A percentile compares a stretch with the other conserved stretches of the same genome.
These are phyloP conservation scores for Manduca sexta DNA, from an alignment of 1,140 invertebrate species.

Conservation along the genomic window DNA sequence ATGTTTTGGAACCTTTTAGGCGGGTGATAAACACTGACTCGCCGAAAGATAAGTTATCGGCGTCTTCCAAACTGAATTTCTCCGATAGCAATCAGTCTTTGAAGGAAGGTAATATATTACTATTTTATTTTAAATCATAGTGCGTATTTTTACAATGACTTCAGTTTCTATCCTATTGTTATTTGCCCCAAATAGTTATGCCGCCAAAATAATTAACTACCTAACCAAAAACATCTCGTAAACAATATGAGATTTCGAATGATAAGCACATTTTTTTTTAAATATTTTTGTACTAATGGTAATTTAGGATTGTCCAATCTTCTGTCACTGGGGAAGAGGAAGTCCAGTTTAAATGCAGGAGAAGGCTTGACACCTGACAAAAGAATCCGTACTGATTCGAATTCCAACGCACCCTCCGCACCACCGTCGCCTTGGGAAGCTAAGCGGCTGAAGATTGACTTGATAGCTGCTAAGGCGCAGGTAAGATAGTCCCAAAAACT, in stretches of 20 bases:
- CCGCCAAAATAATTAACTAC: no score
- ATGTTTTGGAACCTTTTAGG: constrained; percentile 66
- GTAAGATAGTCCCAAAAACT: no score
- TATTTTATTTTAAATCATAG: no score
- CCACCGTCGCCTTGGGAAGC: constrained; percentile 76
- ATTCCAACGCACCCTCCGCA: constrained; percentile 17
- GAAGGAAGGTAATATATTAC: constrained; percentile 49
- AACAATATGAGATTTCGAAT: no score
- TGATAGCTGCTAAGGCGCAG: constrained; percentile 76
- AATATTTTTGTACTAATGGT: background rate
- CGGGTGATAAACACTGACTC: constrained; percentile 62
- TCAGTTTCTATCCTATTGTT: no score
- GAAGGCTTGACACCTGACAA: constrained; percentile 47
- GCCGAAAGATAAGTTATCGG: constrained; percentile 59
- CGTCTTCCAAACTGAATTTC: constrained; percentile 59
- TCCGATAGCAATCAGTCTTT: constrained; percentile 62
- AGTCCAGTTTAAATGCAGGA: constrained; percentile 33
- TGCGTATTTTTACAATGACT: no score
- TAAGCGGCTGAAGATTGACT: constrained; percentile 75
- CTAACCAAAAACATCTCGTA: no score
- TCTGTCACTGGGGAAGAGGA: constrained; percentile 46
- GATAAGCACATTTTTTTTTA: no score
- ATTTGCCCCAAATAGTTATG: no score
- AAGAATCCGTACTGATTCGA: constrained; percentile 36
- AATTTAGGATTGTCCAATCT: constrained; percentile 43